phyloP scores from a whole-genome alignment of 2,888 invertebrate species.

The Meteorus cinctellus region DNA sequence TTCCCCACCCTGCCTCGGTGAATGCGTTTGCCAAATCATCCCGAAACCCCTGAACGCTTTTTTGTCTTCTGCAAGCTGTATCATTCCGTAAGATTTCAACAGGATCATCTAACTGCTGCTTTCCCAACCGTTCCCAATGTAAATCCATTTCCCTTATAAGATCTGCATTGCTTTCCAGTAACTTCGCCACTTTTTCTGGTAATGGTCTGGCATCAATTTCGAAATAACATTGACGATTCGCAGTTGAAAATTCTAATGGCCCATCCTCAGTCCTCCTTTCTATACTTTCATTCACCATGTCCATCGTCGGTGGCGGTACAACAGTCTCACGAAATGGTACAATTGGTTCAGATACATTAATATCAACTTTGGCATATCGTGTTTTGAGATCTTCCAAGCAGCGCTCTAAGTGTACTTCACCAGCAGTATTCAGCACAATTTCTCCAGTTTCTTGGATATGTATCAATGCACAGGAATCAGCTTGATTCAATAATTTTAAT shows the following conservation, averaged over 20 bases:
- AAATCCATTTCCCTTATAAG: conserved; percentile 80
- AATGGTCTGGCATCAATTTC: conserved; percentile 86
- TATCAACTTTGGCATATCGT: conserved; percentile 87
- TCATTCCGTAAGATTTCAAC: conserved; percentile 51
- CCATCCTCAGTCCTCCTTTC: conserved; percentile 77
- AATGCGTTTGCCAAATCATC: conserved; percentile 78
- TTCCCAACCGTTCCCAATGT: conserved; percentile 68
- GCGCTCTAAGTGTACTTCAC: conserved; percentile 96
- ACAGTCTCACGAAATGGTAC: conserved; percentile 97
- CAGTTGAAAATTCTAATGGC: conserved; percentile 75
- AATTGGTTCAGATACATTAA: conserved; percentile 96
- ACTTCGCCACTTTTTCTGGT: conserved; percentile 80
- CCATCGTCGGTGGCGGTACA: conserved; percentile 84
- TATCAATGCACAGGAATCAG: conserved; percentile 94
- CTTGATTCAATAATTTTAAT: conserved; percentile 90
- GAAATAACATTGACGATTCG: conserved; percentile 83
- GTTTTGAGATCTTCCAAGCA: conserved; percentile 93
- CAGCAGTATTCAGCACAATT: conserved; percentile 94
- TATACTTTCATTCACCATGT: conserved; percentile 90
- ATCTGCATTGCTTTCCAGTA: conserved; percentile 83
- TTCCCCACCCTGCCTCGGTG: conserved; percentile 75
- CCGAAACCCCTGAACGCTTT: conserved; percentile 72
- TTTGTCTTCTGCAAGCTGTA: conserved; percentile 58
- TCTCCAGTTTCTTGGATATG: conserved; percentile 95
- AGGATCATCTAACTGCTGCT: conserved; percentile 47